Evolutionary conservation across 2,888 invertebrate species (phyloP).

Genomic region (Eueremaeus valkanovi): DNA sequence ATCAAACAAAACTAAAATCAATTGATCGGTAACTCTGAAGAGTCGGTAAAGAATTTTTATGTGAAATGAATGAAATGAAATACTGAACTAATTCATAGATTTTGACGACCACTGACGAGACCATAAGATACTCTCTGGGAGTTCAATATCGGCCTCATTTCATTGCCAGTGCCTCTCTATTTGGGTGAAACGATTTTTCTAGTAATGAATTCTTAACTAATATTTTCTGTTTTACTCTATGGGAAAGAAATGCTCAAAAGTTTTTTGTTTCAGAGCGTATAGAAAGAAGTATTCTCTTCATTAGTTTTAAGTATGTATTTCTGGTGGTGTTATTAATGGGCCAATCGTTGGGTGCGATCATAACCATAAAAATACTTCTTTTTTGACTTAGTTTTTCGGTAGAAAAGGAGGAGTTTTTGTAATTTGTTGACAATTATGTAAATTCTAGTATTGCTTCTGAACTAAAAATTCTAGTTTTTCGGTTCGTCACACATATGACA

Average conservation of each 20-base stretch:
- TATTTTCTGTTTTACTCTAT: not conserved
- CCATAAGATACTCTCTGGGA: not conserved
- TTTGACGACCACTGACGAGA: not conserved
- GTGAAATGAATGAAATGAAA: not conserved
- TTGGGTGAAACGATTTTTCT: constrained; percentile 6
- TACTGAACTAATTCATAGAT: not conserved
- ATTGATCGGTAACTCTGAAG: not conserved
- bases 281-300: not conserved
- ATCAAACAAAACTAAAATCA: no score
- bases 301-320: not conserved
- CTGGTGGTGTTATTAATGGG: not conserved
- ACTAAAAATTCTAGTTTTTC: no score
- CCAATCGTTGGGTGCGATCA: constrained; percentile 12
- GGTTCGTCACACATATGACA: no score
- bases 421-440: no score
- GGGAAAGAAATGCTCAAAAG: not conserved
- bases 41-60: not conserved
- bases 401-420: no score
- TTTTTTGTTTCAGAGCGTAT: not conserved
- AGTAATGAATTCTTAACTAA: not conserved
- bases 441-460: no score
- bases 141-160: not conserved
- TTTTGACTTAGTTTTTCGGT: not conserved
- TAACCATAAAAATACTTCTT: not conserved
- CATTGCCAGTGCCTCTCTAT: constrained; percentile 14